Evolutionary conservation across 2,113 vertebrate genomes (phyloP), one percentile per base, ranked within the genome.

Genomic region (Anguilla japonica): DNA sequence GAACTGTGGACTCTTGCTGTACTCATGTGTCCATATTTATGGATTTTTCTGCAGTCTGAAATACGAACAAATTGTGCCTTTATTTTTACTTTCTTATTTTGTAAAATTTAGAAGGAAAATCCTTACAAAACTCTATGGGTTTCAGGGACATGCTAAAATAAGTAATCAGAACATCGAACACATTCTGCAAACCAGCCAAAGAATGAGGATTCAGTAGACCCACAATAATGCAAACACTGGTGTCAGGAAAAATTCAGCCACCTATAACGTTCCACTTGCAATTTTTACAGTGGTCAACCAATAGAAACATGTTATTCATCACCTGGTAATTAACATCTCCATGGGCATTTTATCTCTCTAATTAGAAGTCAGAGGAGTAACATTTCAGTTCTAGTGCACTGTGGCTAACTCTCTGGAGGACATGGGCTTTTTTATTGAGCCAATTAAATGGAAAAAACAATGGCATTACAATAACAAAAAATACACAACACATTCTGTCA

Each of bases 401-500:
- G 79, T 41, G 40, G 79, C 26, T 41, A 41, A 40, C 79, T 41
- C 79, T 20, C 41, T 80, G 18, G 79, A 41, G 41, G 29, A 22
- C 16, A 41, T 41, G 78, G 3, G 7, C 16, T 41, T 80, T 80
- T 41, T 80, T 29, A 41, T 20, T 18, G 39, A 80, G 40, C 79
- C 79, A 85, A 85, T 79, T 29, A 78, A 43, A 79, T 40, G n/a
- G 78, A 29, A 80, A 79, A 79, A 80, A 43, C 20, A 85, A 53
- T 53, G 50, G 50, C 71, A 85, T 40, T 80, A 41, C 34, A 34
- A 80, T 57, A 34, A 83, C n/a, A 56, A 85, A 56, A 85, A 85
- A 20, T 57, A 85, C 78, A 79, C 39, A 80, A 40, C 16, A 15
- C 34, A n/a, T 57, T 85, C 46, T 11, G n/a, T n/a, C n/a, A 13